Evolutionary conservation across 1,140 invertebrate genomes (phyloP).

Genomic region (Drosophila cardini): DNA sequence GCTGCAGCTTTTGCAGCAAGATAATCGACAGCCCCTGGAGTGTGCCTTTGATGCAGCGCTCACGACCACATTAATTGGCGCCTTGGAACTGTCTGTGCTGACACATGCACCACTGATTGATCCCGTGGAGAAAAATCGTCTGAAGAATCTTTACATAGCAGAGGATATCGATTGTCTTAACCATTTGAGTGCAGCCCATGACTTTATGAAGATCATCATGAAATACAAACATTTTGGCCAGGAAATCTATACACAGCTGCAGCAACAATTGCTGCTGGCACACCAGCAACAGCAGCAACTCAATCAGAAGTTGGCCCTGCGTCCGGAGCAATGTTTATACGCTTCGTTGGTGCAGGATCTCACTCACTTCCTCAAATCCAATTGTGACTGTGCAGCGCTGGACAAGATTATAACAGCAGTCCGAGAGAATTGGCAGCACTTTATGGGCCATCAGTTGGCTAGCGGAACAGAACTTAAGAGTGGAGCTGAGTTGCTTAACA

Average conservation of each 20-base stretch:
- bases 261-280: conserved; percentile 71
- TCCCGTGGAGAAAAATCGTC: conserved; percentile 89
- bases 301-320: conserved; percentile 85
- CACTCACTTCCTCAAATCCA: conserved; percentile 71
- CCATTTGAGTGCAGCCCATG: conserved; percentile 58
- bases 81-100: conserved; percentile 85
- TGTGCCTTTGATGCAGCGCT: conserved; percentile 50
- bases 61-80: conserved; percentile 66
- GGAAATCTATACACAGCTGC: conserved; percentile 72
- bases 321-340: conserved; percentile 87
- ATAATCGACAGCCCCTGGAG: conserved; percentile 1
- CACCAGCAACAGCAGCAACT: conserved; percentile 74
- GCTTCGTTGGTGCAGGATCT: conserved; percentile 84
- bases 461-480: conserved; percentile 40
- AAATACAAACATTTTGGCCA: conserved; percentile 73
- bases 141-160: conserved; percentile 88
- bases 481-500: conserved; percentile 56
- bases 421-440: conserved; percentile 48
- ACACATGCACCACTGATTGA: conserved; percentile 88
- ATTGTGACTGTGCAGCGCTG: conserved; percentile 62
- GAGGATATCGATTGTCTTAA: conserved; percentile 86
- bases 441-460: conserved; percentile 32
- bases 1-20: conserved; percentile 21
- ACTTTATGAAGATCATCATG: conserved; percentile 78
- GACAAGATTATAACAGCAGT: conserved; percentile 47